Base-by-base conservation (phyloP, 2,113 vertebrate species). In the Macroglossus sobrinus region DNA sequence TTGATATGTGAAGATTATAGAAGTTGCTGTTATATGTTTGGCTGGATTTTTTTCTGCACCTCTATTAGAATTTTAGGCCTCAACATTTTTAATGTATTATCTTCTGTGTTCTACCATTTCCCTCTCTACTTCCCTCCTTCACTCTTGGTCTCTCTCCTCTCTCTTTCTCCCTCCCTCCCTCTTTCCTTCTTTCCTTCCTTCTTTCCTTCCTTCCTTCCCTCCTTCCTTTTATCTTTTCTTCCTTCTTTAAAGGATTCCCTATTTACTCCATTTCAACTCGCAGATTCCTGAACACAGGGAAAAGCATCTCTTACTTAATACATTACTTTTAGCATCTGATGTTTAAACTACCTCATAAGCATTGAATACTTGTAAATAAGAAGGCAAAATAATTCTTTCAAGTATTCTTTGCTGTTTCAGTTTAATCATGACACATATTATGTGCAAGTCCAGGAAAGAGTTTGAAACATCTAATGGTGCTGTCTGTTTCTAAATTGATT, bases 321-420 rank as follows among this genome's bases (percentile, higher is more conserved):
- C 24, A 5, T 3, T 8, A 45, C 4, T 35, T 57, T 7, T 7
- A 59, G 22, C 2, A 45, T 35, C n/a, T 80, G 13, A 45, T 74
- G 75, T 47, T 94, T 79, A 64, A 61, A n/a, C 12, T 71, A 84
- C 3, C 7, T 68, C 2, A 53, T 13, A 92, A 86, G 2, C 18
- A 81, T 2, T 53, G 35, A 11, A 69, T 63, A 43, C 1, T 35
- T 76, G 4, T 47, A 84, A 84, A 38, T 18, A 74, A 14, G 64
- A 93, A 97, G 91, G 18, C 7, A 71, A 95, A 94, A 95, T 45
- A 86, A 86, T 80, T 22, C 4, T 40, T 80, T 86, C 59, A 69
- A 69, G 11, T 50, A 26, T 14, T 61, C 9, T 66, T 26, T 81
- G 26, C 33, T 64, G 47, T 66, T 71, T 35, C 22, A 86, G 7